Base-by-base conservation (phyloP, 2,113 vertebrate genomes). In the Nanorana parkeri region DNA sequence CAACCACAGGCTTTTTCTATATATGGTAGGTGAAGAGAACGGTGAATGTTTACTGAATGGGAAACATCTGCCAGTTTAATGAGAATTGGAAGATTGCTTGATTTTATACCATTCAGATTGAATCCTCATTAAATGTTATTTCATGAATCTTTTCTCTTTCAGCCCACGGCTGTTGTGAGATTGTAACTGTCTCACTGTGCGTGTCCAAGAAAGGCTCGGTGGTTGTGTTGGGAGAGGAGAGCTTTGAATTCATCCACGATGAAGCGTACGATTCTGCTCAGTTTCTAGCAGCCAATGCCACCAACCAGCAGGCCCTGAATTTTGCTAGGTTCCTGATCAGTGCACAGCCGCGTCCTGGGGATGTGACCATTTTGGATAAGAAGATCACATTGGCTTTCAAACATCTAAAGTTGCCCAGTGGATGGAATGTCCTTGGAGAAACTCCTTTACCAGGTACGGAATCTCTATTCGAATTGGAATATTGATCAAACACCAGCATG, bases 91-190 rank as follows among this genome's bases (percentile, higher is more conserved):
- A 47, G 41, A 47, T 47, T 47, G 8, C 41, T 47, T 13, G 0
- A 15, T 47, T n/a, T 47, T 47, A 47, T 13, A 15, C 13, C 8
- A 47, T 47, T 1, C 2, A 47, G 8, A 11, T 47, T 47, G 41
- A 47, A 41, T 41, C 10, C 41, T 41, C 10, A 41, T 15, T 15
- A 10, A 47, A 8, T 47, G 41, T 67, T 67, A 24, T 64, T 24
- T n/a, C 4, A 24, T 26, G 4, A 17, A 26, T 13, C 32, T 36
- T 89, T 79, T 80, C 1, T 80, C 80, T 72, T 84, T 20, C 85
- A 99, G 98, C 96, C 77, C 98, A 99, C 55, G 91, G 97, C 90
- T 96, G 96, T 89, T 96, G 96, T 24, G 97, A 99, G 91, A 94
- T 89, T 0, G 97, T 99, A 88, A 92, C 89, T 84, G 96, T 98